These are phyloP conservation scores for Stenurella melanura DNA, from an alignment of 2,888 invertebrate species.

Conservation along the genomic window DNA sequence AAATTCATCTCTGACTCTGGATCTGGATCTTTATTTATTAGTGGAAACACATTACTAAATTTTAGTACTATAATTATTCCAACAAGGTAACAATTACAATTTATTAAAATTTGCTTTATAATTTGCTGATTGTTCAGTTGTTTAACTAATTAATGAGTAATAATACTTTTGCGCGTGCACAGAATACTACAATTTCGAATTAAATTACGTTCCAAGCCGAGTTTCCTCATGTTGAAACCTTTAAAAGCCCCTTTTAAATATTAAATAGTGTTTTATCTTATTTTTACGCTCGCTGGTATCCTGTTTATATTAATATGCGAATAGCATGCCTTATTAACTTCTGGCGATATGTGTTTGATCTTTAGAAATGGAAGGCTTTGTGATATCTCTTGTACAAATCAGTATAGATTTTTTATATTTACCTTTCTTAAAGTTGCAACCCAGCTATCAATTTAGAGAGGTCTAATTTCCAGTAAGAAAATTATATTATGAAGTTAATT, in stretches of 20 bases:
- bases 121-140: too few relatives aligned
- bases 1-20: too few relatives aligned
- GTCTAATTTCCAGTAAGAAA: neutral
- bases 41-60: too few relatives aligned
- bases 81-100: too few relatives aligned
- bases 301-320: neutral
- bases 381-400: neutral
- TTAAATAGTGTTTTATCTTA: neutral
- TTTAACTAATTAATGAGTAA: too few relatives aligned
- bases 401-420: neutral
- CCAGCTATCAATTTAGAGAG: neutral
- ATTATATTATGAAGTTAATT: conserved; percentile 3
- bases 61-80: too few relatives aligned
- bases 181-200: neutral
- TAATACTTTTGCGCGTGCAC: neutral
- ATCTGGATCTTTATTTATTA: too few relatives aligned
- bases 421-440: neutral
- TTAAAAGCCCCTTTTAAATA: neutral
- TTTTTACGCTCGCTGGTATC: neutral
- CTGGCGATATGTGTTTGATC: neutral
- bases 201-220: neutral
- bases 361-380: neutral
- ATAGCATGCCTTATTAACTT: neutral
- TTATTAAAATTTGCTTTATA: too few relatives aligned
- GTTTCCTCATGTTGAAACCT: neutral